Conservation (phyloP, 1,140 invertebrate genomes). For the Drosophila novamexicana region DNA sequence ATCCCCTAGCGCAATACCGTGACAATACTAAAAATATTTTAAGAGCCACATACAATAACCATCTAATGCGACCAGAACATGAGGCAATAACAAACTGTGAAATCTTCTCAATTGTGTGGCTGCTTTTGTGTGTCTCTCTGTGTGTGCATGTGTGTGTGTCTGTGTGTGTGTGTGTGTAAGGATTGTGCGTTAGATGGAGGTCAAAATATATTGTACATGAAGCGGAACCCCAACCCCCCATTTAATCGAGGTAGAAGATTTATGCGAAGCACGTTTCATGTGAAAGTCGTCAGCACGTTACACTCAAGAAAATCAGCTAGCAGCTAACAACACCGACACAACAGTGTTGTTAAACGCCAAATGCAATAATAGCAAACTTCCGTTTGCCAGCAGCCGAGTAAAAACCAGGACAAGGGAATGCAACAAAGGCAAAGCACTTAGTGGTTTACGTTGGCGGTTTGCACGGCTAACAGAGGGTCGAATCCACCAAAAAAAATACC, state of each 20-base stretch:
- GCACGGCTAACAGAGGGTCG: slow-evolving; percentile 32
- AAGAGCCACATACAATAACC: slow-evolving; percentile 24
- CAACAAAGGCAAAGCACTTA: slow-evolving; percentile 73
- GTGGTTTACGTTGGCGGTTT: slow-evolving; percentile 65
- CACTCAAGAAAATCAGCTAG: slow-evolving; percentile 47
- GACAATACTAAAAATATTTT: slow-evolving; percentile 21
- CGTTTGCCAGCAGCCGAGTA: slow-evolving; percentile 43
- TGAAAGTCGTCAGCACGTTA: slow-evolving; percentile 68
- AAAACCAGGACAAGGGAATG: slow-evolving; percentile 41
- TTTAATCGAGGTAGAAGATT: slow-evolving; percentile 45
- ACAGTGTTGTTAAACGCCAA: slow-evolving; percentile 63
- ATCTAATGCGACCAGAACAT: slow-evolving; percentile 22
- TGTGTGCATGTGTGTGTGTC: background rate
- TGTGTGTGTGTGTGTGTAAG: background rate
- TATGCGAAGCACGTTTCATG: slow-evolving; percentile 70
- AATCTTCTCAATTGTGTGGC: slow-evolving; percentile 9
- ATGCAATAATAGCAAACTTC: slow-evolving; percentile 63
- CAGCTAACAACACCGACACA: slow-evolving; percentile 43
- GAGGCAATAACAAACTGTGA: slow-evolving; percentile 30
- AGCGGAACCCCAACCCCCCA: background rate
- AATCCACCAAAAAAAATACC: background rate
- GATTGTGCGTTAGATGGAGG: slow-evolving; percentile 25
- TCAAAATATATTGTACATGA: slow-evolving; percentile 29
- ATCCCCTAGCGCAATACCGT: slow-evolving; percentile 8
- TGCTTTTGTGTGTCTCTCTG: background rate